Conservation (phyloP, 2,113 vertebrate species). For the rabbit (Oryctolagus cuniculus) region DNA sequence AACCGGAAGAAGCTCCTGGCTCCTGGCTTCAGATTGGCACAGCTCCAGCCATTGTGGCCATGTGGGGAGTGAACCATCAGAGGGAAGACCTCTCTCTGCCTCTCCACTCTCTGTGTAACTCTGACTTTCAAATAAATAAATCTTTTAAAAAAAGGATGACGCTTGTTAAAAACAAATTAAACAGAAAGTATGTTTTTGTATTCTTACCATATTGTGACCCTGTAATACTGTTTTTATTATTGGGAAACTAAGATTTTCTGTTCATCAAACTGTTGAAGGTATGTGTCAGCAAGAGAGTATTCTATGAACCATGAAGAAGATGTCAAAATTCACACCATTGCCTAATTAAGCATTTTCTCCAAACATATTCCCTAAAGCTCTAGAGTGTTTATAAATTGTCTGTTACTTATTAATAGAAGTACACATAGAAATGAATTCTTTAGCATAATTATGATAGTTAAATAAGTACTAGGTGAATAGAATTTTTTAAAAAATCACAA, state of each 20-base stretch:
- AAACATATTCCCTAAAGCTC: constrained; percentile 78
- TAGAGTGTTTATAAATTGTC: constrained; percentile 82
- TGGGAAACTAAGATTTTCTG: constrained; percentile 62
- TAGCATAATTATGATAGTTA: constrained; percentile 55
- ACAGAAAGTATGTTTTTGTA: not conserved
- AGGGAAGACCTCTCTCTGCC: too few relatives aligned
- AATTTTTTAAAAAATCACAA: constrained; percentile 44
- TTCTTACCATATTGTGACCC: constrained; percentile 47
- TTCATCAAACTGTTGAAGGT: constrained; percentile 77
- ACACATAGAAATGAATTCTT: constrained; percentile 83
- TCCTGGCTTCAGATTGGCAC: too few relatives aligned
- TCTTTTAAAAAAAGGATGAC: too few relatives aligned
- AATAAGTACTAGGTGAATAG: not conserved
- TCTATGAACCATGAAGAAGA: constrained; percentile 80
- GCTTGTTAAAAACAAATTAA: constrained; percentile 2
- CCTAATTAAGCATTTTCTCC: constrained; percentile 86
- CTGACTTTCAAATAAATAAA: too few relatives aligned
- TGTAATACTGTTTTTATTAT: constrained; percentile 56
- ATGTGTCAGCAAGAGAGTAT: constrained; percentile 77
- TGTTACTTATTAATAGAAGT: constrained; percentile 82
- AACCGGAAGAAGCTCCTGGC: too few relatives aligned
- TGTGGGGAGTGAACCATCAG: too few relatives aligned
- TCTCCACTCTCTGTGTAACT: too few relatives aligned
- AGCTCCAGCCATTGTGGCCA: too few relatives aligned
- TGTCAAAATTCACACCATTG: constrained; percentile 84